A percentile compares a stretch with the other conserved stretches of the same genome.
Evolutionary conservation across 1,140 invertebrate genomes (phyloP).

Genomic region (Eumaeus atala): DNA sequence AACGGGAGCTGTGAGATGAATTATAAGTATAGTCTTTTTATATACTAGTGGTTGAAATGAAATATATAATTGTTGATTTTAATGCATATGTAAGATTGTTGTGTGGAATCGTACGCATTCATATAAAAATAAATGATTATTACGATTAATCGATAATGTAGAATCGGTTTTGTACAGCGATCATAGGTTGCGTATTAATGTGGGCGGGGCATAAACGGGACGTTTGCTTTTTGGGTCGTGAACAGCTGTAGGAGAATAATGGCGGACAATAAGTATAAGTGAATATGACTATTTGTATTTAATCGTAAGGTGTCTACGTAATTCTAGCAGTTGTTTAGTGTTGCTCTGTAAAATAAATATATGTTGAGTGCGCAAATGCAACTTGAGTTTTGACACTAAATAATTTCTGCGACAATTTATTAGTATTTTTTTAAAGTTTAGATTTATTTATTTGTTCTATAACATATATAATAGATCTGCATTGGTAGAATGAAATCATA

Average conservation of each 20-base stretch:
- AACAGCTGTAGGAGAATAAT: constrained; percentile 63
- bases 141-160: background rate
- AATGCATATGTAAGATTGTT: background rate
- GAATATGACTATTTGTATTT: constrained; percentile 16
- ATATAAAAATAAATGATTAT: constrained; percentile 2
- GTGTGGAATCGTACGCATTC: background rate
- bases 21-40: constrained; percentile 38
- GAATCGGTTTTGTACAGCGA: constrained; percentile 8
- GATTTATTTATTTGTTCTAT: no score
- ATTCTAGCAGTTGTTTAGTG: background rate
- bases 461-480: no score
- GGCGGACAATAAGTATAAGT: constrained; percentile 50
- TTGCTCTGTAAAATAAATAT: background rate
- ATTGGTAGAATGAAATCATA: no score
- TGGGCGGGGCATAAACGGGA: constrained; percentile 13
- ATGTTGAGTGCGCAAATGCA: no score
- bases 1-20: constrained; percentile 65
- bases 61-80: constrained; percentile 14
- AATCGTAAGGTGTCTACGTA: background rate
- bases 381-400: no score
- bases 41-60: constrained; percentile 20
- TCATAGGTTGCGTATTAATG: constrained; percentile 4
- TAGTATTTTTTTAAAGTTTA: no score
- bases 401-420: no score
- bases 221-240: constrained; percentile 35